Base-by-base conservation (phyloP, 2,797 vertebrate genomes). In the Propithecus deckenii region DNA sequence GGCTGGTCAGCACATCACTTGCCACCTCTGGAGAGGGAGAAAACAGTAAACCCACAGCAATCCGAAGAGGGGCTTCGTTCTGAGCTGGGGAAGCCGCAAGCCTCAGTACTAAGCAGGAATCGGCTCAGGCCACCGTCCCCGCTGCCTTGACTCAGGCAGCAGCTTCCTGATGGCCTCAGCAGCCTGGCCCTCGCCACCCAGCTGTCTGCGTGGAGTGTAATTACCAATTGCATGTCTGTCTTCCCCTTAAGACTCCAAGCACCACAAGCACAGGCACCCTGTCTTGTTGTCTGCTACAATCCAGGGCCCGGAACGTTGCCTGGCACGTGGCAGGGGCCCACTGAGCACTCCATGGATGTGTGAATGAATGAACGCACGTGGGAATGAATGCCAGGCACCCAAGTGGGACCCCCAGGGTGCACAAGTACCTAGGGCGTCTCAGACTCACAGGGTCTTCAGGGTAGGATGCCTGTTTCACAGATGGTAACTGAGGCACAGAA, bases 1-100 rank as follows among this genome's bases (percentile, higher is more conserved):
- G 93, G n/a, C 95, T 94, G 35, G 96, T n/a, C 55, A 98, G 52
- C 0, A 55, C 9, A 10, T 87, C 46, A 1, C 0, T 59, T 0
- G 90, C 1, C 41, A 97, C 35, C 4, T 28, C 98, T 99, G 90
- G 9, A 7, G 79, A 25, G 3, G 5, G 28, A 59, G 14, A 38
- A n/a, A 9, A 87, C 55, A 0, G 57, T 83, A 2, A 94, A 72
- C 5, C 46, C 43, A 4, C 18, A 8, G 63, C 41, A 22, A 28
- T 5, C n/a, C 0, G 18, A 67, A 35, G 50, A 50, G 2, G 46
- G 50, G 7, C 78, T 20, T 35, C 11, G 0, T 35, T 41, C 61
- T 59, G 46, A 43, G 10, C 0, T 0, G 11, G 22, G 43, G 72
- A 23, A 46, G 15, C 17, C 61, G 7, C 4, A 2, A 4, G 76